phyloP scores from a whole-genome alignment of 2,797 vertebrate genomes.

The Rhinichthys osculus region DNA sequence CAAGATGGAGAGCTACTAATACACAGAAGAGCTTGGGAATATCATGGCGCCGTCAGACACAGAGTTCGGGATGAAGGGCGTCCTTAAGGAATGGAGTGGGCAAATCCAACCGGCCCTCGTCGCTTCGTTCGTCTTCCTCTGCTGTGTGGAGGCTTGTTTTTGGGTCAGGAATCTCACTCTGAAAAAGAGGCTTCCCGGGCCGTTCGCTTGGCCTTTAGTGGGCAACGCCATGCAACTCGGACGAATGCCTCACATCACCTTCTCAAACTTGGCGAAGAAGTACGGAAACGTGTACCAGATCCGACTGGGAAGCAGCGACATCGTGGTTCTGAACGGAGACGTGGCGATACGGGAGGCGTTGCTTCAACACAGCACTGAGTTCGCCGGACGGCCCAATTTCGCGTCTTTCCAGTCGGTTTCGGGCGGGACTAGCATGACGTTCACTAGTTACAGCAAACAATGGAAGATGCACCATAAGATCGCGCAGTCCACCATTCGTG shows the following conservation, averaged over 20 bases:
- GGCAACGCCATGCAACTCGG: conserved; percentile 86
- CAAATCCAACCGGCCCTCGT: conserved; percentile 79
- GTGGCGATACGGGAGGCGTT: conserved; percentile 80
- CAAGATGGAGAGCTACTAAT: not conserved
- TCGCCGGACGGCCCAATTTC: conserved; percentile 82
- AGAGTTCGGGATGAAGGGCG: conserved; percentile 69
- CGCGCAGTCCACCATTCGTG: conserved; percentile 80
- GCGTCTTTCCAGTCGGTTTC: conserved; percentile 77
- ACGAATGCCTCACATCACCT: conserved; percentile 82
- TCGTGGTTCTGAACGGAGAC: conserved; percentile 83
- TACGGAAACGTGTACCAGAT: conserved; percentile 86
- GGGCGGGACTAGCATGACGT: conserved; percentile 79
- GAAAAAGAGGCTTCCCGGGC: conserved; percentile 79
- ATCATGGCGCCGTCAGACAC: conserved; percentile 68
- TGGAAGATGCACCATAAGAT: conserved; percentile 84
- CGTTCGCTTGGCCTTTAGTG: conserved; percentile 84
- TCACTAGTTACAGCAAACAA: conserved; percentile 76
- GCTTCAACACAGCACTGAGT: conserved; percentile 73
- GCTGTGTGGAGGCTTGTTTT: conserved; percentile 75
- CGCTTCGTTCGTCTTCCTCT: conserved; percentile 74
- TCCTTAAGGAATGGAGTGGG: conserved; percentile 75
- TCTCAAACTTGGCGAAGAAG: conserved; percentile 74
- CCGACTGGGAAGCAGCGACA: conserved; percentile 74
- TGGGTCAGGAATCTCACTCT: conserved; percentile 70
- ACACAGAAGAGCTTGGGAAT: not conserved